Evolutionary conservation across 2,797 vertebrate genomes (phyloP).

Genomic region (Oreochromis mossambicus): DNA sequence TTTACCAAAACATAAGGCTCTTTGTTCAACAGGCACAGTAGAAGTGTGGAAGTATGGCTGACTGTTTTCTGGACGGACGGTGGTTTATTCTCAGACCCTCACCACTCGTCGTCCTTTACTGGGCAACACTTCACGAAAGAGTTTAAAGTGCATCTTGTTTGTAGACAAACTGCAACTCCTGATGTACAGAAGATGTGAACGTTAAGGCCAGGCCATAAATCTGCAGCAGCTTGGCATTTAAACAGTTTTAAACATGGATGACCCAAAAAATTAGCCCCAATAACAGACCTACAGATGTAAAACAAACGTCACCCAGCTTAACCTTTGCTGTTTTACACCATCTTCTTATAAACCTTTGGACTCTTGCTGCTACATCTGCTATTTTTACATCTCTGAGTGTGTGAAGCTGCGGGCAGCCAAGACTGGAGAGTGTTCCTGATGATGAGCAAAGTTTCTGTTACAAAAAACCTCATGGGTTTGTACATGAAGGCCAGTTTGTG

Average conservation of each 20-base stretch:
- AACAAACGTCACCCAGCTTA: neutral
- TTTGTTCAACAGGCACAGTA: constrained; percentile 3
- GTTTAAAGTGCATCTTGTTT: neutral
- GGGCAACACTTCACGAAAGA: neutral
- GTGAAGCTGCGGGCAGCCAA: neutral
- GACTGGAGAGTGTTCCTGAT: neutral
- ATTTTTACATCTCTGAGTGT: neutral
- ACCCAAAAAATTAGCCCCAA: neutral
- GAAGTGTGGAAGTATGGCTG: neutral
- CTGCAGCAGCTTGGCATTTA: neutral
- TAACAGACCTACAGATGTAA: neutral
- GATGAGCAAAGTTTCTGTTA: neutral
- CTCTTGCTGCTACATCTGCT: neutral
- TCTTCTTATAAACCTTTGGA: neutral
- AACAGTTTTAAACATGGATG: neutral
- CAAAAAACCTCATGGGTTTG: neutral
- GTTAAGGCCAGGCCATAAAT: neutral
- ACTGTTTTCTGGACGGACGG: neutral
- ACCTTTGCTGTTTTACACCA: neutral
- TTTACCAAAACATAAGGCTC: neutral
- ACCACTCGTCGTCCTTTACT: neutral
- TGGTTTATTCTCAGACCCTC: neutral
- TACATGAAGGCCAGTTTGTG: neutral
- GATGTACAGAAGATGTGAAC: neutral
- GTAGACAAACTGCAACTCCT: neutral